A percentile compares a stretch with the other conserved stretches of the same genome.
Evolutionary conservation across 2,797 vertebrate genomes (phyloP).

Genomic region (Sylvia borin): DNA sequence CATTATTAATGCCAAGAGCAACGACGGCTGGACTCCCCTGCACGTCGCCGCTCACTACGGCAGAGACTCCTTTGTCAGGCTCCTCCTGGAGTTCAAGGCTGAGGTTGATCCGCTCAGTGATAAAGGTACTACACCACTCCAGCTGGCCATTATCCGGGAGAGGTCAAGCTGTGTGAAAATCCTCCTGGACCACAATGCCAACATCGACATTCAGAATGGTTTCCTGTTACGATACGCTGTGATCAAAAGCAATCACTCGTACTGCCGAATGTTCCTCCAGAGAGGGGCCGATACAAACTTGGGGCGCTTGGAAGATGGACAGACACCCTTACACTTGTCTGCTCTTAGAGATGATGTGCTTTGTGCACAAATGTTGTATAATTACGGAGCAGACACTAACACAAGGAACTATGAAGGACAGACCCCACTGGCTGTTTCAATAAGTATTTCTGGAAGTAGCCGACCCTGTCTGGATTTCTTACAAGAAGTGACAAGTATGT

Average conservation of each 20-base stretch:
- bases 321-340: constrained; percentile 96
- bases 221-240: constrained; percentile 96
- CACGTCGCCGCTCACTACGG: constrained; percentile 98
- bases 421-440: constrained; percentile 92
- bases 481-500: constrained; percentile 97
- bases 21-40: constrained; percentile 97
- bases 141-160: constrained; percentile 97
- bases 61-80: constrained; percentile 93
- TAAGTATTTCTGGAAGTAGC: constrained; percentile 92
- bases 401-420: constrained; percentile 97
- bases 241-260: constrained; percentile 98
- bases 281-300: constrained; percentile 97
- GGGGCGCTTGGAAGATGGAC: constrained; percentile 95
- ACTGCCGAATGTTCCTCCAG: constrained; percentile 99
- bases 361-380: constrained; percentile 94
- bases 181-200: constrained; percentile 96
- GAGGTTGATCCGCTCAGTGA: constrained; percentile 97
- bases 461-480: constrained; percentile 98
- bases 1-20: constrained; percentile 98
- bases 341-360: constrained; percentile 94
- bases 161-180: constrained; percentile 97
- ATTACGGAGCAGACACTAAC: constrained; percentile 95
- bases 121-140: constrained; percentile 96
- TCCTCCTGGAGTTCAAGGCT: constrained; percentile 96
- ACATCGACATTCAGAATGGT: constrained; percentile 98